Conservation (phyloP, 2,113 vertebrate genomes). For the Oreotrochilus melanogaster region DNA sequence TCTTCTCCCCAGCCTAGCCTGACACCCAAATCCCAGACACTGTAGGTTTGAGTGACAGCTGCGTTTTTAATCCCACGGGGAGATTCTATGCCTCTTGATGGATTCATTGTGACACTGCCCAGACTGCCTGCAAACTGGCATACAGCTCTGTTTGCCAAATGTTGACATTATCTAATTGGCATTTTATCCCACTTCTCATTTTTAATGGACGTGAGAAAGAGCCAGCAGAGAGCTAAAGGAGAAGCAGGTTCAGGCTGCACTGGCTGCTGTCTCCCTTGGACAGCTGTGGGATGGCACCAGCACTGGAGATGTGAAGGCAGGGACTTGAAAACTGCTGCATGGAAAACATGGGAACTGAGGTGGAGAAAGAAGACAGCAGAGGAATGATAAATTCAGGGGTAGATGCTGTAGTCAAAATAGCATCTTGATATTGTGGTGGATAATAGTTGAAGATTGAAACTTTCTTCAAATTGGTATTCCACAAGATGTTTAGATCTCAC, state of each 20-base stretch:
- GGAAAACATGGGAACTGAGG: neutral
- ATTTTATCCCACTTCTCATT: neutral
- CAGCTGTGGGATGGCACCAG: neutral
- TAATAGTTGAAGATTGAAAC: neutral
- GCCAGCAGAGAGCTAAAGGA: neutral
- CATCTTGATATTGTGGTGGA: neutral
- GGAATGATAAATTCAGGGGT: neutral
- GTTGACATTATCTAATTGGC: slow-evolving; percentile 14
- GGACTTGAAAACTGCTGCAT: neutral
- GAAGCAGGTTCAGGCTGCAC: accelerated
- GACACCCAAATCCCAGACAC: neutral
- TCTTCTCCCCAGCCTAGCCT: neutral
- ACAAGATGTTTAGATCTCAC: neutral
- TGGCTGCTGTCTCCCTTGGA: neutral
- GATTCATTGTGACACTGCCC: slow-evolving; percentile 11
- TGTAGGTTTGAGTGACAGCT: neutral
- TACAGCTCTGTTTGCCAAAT: slow-evolving; percentile 30
- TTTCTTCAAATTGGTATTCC: neutral
- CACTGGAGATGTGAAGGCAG: neutral
- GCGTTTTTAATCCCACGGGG: slow-evolving; percentile 1
- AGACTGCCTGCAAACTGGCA: slow-evolving; percentile 9
- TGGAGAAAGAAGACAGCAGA: neutral
- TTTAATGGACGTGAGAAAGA: neutral
- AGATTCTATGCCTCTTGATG: neutral
- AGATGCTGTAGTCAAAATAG: neutral